These are phyloP conservation scores for Hypomecis atomaria DNA, from an alignment of 2,888 invertebrate genomes.

Conservation along the genomic window DNA sequence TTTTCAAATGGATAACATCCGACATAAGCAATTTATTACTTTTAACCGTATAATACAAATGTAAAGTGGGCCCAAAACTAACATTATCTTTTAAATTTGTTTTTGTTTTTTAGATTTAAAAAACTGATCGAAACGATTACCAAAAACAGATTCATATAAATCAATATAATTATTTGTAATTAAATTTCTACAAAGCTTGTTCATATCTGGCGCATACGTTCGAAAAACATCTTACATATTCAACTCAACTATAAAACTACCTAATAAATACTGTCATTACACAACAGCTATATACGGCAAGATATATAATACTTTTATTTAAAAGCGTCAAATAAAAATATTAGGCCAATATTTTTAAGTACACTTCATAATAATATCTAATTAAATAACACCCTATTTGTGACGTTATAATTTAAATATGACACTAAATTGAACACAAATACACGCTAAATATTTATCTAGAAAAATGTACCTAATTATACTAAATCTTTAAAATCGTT, in stretches of 20 bases:
- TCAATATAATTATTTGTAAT: too few relatives aligned
- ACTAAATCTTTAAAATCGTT: constrained; percentile 7
- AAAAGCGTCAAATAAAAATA: constrained; percentile 54
- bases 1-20: too few relatives aligned
- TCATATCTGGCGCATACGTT: constrained; percentile 1
- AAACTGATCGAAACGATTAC: too few relatives aligned
- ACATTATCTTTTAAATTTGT: too few relatives aligned
- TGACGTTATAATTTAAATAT: constrained; percentile 74
- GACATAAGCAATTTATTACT: too few relatives aligned
- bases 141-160: too few relatives aligned
- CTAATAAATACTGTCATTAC: constrained; percentile 29
- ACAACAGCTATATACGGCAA: constrained; percentile 57
- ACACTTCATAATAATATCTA: constrained; percentile 48
- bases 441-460: constrained; percentile 45
- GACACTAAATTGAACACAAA: constrained; percentile 83
- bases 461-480: constrained; percentile 18
- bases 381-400: constrained; percentile 58
- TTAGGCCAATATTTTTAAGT: constrained; percentile 54
- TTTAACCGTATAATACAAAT: too few relatives aligned
- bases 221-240: background rate
- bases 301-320: constrained; percentile 64
- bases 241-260: constrained; percentile 13
- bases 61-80: too few relatives aligned
- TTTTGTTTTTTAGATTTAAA: too few relatives aligned
- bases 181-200: too few relatives aligned